phyloP scores from a whole-genome alignment of 37 sponge, comb jelly and placozoan genomes.

The Spongilla lacustris region DNA sequence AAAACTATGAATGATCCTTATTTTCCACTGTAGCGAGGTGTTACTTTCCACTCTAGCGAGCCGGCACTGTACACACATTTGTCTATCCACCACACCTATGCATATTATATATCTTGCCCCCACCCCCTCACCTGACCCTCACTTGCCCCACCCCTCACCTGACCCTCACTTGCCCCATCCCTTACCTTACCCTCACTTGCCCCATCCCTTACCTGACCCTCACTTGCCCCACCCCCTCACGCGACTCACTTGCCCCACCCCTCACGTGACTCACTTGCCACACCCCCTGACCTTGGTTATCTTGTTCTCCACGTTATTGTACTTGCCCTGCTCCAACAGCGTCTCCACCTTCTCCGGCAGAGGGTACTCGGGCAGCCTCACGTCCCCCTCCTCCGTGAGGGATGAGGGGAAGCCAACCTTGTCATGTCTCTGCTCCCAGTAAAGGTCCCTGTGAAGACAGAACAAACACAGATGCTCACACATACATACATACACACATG shows the following conservation, averaged over 20 bases:
- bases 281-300: conserved; percentile 51
- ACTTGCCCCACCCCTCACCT: neutral
- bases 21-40: no score
- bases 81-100: neutral
- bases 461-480: neutral
- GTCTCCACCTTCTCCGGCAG: conserved; percentile 67
- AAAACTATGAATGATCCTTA: no score
- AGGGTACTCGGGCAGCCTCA: conserved; percentile 34
- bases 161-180: neutral
- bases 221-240: neutral
- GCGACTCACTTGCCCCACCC: neutral
- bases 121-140: neutral
- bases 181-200: neutral
- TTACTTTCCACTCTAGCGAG: no score
- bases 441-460: conserved; percentile 51
- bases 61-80: no score
- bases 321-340: conserved; percentile 64
- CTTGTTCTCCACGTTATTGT: conserved; percentile 68
- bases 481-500: neutral
- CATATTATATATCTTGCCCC: neutral
- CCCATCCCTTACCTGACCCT: neutral
- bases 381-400: conserved; percentile 30
- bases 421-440: conserved; percentile 70
- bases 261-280: neutral
- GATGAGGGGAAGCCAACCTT: neutral